Evolutionary conservation across 2,888 invertebrate species (phyloP).

Genomic region (Elegia similella): DNA sequence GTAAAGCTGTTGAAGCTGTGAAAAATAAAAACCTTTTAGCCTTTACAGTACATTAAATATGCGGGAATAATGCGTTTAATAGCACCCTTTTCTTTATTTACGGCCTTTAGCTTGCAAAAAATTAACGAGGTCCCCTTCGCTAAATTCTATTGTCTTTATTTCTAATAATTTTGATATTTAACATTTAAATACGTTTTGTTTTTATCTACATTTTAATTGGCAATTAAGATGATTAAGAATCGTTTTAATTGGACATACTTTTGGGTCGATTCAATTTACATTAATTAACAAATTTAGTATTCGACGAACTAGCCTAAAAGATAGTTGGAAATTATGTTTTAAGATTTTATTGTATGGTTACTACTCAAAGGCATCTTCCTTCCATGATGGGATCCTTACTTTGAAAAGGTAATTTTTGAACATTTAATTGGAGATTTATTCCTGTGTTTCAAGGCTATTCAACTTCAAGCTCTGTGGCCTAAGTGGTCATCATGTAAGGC

Average conservation of each 20-base stretch:
- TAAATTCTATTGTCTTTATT: constrained; percentile 62
- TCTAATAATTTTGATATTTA: constrained; percentile 45
- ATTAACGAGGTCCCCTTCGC: constrained; percentile 65
- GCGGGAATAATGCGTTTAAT: constrained; percentile 79
- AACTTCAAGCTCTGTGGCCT: too few relatives aligned
- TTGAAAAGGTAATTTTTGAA: too few relatives aligned
- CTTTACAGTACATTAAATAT: constrained; percentile 79
- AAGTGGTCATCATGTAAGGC: too few relatives aligned
- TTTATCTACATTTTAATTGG: constrained; percentile 3
- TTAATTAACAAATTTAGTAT: too few relatives aligned
- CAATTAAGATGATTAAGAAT: background rate
- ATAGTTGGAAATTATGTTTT: too few relatives aligned
- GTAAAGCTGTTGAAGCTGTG: constrained; percentile 70
- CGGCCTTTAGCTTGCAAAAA: constrained; percentile 63
- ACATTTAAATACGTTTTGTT: constrained; percentile 5
- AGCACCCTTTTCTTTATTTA: constrained; percentile 79
- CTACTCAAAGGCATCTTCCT: too few relatives aligned
- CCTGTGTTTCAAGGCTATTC: too few relatives aligned
- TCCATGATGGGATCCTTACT: too few relatives aligned
- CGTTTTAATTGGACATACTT: background rate
- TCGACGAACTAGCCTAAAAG: too few relatives aligned
- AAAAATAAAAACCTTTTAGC: constrained; percentile 71
- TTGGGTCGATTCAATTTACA: too few relatives aligned
- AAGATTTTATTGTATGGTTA: too few relatives aligned
- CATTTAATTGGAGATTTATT: too few relatives aligned